These are phyloP conservation scores for Drosophila seguyi DNA, from an alignment of 1,140 invertebrate genomes.

Conservation along the genomic window DNA sequence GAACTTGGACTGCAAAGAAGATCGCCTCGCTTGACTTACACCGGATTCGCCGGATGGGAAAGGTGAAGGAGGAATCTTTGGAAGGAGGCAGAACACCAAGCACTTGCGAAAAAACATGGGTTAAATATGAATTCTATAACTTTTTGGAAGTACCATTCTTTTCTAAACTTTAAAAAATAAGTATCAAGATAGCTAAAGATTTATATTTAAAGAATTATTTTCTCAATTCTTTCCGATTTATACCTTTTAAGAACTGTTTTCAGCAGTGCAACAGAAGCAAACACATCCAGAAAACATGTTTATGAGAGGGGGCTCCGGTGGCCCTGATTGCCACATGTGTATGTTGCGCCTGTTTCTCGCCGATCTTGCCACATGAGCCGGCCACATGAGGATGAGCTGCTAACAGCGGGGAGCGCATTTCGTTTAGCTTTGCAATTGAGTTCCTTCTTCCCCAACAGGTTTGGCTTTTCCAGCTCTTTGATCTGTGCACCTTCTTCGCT, in stretches of 20 bases:
- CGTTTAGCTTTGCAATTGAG: slow-evolving; percentile 51
- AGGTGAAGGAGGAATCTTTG: slow-evolving; percentile 35
- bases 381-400: slow-evolving; percentile 19
- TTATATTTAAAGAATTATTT: no score
- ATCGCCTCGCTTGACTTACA: slow-evolving; percentile 70
- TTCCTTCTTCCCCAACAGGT: slow-evolving; percentile 50
- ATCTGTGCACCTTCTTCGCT: slow-evolving; percentile 25
- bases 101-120: not conserved
- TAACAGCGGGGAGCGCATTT: slow-evolving; percentile 41
- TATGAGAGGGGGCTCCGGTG: slow-evolving; percentile 22
- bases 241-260: not conserved
- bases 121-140: not conserved
- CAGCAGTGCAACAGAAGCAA: slow-evolving; percentile 25
- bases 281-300: slow-evolving; percentile 46
- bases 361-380: slow-evolving; percentile 54
- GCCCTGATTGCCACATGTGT: slow-evolving; percentile 44
- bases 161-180: no score
- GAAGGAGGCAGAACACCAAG: slow-evolving; percentile 25
- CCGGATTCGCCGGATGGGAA: slow-evolving; percentile 32
- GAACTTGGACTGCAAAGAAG: slow-evolving; percentile 69
- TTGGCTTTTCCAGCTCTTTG: slow-evolving; percentile 41
- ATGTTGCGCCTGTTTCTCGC: slow-evolving; percentile 11
- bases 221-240: not conserved
- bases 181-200: no score
- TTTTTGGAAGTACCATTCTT: not conserved